These are phyloP conservation scores for Ciconia stormi DNA, from an alignment of 2,113 vertebrate species.

Conservation along the genomic window DNA sequence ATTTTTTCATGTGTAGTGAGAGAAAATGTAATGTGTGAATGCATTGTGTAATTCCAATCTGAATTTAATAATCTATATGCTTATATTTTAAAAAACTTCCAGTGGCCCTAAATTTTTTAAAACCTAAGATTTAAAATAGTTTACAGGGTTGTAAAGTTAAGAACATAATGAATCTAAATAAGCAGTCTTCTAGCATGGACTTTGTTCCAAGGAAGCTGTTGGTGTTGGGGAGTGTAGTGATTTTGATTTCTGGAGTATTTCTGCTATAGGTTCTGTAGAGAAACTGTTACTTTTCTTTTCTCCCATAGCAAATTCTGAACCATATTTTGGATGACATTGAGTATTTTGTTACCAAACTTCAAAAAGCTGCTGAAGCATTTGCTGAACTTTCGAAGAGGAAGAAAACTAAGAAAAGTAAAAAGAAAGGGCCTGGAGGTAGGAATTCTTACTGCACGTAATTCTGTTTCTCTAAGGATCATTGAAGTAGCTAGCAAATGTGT, in stretches of 20 bases:
- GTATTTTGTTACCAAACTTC: constrained; percentile 92
- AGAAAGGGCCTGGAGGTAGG: constrained; percentile 91
- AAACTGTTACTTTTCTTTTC: background rate
- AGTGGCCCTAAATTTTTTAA: background rate
- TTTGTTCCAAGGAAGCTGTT: background rate
- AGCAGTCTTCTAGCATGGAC: background rate
- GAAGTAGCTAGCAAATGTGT: background rate
- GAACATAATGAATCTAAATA: background rate
- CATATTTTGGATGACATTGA: constrained; percentile 97
- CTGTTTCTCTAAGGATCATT: background rate
- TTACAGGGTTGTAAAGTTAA: background rate
- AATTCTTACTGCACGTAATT: background rate
- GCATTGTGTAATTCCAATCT: background rate
- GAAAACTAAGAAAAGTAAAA: constrained; percentile 90
- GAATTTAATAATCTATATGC: background rate
- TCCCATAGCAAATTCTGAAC: constrained; percentile 93
- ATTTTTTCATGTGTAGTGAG: background rate
- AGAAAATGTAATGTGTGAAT: background rate
- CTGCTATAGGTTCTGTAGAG: background rate
- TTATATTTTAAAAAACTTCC: background rate
- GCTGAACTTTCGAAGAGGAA: constrained; percentile 89
- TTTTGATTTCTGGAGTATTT: background rate
- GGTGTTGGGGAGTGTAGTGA: background rate
- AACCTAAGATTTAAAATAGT: background rate
- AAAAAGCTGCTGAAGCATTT: constrained; percentile 93